Base-by-base conservation (phyloP, 2,797 vertebrate species). In the Hemitrygon akajei region DNA sequence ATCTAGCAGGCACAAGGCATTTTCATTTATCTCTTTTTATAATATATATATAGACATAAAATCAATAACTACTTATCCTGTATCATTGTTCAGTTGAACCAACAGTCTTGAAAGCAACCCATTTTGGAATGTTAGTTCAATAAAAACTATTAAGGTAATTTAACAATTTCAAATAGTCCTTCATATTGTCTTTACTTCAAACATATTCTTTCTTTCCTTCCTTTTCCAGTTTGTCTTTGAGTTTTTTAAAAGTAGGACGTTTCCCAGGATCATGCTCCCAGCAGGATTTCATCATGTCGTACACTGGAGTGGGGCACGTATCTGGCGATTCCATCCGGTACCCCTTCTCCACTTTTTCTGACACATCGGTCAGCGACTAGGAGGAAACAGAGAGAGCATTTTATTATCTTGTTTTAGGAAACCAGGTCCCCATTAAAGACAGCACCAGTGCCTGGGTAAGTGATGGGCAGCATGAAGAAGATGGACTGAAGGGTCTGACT, bases 311-410 rank as follows among this genome's bases (percentile, higher is more conserved):
- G 0, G 97, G 98, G 94, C 98, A 98, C 93, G 97, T 96, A 40
- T 98, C 98, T 0, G 98, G 98, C 89, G 97, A 63, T 77, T 98
- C 98, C 98, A 98, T 98, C 93, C 97, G 97, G 95, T 98, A 98
- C 0, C 98, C 98, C 80, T 95, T 96, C 94, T 98, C 97, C 96
- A 98, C 97, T 0, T 89, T 94, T 94, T 98, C 97, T 0, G 96
- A 97, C 94, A 98, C 98, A 63, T 98, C 98, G 94, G 96, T 96
- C 95, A 98, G 95, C 16, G 96, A 96, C 98, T 99, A 94, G 0
- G 14, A 73, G 92, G 80, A 94, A 40, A 10, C 40, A 30, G 71
- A 40, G 9, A 37, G 60, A 89, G 27, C 7, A 34, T 18, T 3
- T 9, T 79, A 2, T 34, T 37, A 79, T 7, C 47, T 56, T 7